A percentile compares a stretch with the other conserved stretches of the same genome.
Conservation (phyloP, 2,797 vertebrate species). For the Atherinosoma microstoma region DNA sequence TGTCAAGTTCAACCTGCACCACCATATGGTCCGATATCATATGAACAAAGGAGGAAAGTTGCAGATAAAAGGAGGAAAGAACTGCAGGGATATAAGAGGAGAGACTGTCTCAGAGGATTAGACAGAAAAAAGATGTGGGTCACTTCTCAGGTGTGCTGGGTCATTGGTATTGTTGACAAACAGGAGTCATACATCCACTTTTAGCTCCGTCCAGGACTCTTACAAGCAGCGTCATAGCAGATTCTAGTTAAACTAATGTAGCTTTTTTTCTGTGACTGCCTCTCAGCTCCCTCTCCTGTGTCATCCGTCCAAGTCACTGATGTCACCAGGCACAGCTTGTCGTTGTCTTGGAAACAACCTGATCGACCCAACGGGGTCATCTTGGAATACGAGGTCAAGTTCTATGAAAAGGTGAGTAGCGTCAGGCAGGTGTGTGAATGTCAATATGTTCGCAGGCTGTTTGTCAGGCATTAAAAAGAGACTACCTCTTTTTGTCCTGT, state of each 20-base stretch:
- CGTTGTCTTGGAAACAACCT: conserved; percentile 95
- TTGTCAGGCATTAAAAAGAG: conserved; percentile 49
- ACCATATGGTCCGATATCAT: conserved; percentile 72
- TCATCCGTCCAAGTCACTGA: conserved; percentile 93
- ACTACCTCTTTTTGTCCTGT: conserved; percentile 46
- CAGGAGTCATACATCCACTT: not conserved
- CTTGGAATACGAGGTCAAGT: conserved; percentile 98
- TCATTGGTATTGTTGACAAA: conserved; percentile 57
- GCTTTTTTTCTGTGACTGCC: conserved; percentile 1
- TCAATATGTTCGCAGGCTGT: conserved; percentile 45
- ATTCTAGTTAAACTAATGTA: not conserved
- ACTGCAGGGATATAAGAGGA: conserved; percentile 34
- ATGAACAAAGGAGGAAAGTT: conserved; percentile 53
- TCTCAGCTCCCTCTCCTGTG: conserved; percentile 93
- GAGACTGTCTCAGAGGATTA: conserved; percentile 40
- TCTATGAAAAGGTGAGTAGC: conserved; percentile 95
- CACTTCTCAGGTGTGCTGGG: conserved; percentile 56
- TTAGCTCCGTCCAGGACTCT: not conserved
- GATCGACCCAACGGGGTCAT: conserved; percentile 97
- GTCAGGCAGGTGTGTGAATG: conserved; percentile 36
- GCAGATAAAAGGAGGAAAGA: conserved; percentile 15
- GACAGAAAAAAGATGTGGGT: conserved; percentile 55
- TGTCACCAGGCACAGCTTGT: conserved; percentile 94
- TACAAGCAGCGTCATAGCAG: not conserved
- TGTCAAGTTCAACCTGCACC: conserved; percentile 69